Evolutionary conservation across 2,888 invertebrate species (phyloP).

Genomic region (Mesorhabditis sp.): DNA sequence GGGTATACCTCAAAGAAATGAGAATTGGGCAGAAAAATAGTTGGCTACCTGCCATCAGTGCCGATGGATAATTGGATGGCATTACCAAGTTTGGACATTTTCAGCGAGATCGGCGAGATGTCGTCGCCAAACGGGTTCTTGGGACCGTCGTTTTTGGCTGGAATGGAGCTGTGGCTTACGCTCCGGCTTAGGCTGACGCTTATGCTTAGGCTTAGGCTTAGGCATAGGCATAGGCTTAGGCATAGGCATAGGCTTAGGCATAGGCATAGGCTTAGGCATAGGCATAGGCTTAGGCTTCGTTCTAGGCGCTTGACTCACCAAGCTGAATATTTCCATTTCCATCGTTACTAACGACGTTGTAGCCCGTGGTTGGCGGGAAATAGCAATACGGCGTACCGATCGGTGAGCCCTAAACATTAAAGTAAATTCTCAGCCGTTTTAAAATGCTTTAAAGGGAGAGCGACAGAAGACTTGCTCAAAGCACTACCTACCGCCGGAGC

Average conservation of each 20-base stretch:
- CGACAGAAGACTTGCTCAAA: too few relatives aligned
- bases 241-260: too few relatives aligned
- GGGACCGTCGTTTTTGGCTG: constrained; percentile 1
- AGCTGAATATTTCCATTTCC: constrained; percentile 17
- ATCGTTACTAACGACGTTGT: constrained; percentile 15
- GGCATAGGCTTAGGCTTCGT: background rate
- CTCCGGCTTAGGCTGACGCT: too few relatives aligned
- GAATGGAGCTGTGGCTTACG: background rate
- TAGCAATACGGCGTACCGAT: constrained; percentile 31
- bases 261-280: too few relatives aligned
- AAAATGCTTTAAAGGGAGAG: background rate
- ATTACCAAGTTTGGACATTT: constrained; percentile 18
- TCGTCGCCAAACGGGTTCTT: constrained; percentile 34
- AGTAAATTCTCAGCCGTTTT: background rate
- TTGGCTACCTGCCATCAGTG: constrained; percentile 9
- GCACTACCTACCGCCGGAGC: background rate
- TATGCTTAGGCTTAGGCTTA: too few relatives aligned
- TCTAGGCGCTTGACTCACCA: constrained; percentile 16
- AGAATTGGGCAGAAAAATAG: background rate
- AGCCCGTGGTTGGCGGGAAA: constrained; percentile 26
- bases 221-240: too few relatives aligned
- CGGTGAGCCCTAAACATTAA: constrained; percentile 17
- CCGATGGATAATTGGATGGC: constrained; percentile 26
- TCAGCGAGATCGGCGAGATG: constrained; percentile 22
- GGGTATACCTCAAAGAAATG: constrained; percentile 20